phyloP scores from a whole-genome alignment of 2,888 invertebrate genomes.

The Panorpa germanica region DNA sequence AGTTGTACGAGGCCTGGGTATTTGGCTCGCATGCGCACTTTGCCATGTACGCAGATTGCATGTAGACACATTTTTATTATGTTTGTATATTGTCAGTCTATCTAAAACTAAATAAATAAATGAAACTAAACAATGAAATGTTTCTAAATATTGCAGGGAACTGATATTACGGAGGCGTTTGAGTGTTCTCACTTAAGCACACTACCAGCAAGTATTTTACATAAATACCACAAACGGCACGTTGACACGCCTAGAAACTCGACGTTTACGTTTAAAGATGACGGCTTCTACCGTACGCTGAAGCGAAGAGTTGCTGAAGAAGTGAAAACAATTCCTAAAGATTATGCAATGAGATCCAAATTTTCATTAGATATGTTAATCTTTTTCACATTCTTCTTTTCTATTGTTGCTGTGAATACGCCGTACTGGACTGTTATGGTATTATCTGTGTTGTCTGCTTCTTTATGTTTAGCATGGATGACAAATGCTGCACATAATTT shows the following conservation, averaged over 20 bases:
- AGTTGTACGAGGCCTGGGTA: too few relatives aligned
- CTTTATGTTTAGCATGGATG: conserved; percentile 35
- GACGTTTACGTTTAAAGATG: conserved; percentile 50
- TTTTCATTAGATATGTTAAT: too few relatives aligned
- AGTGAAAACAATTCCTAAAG: conserved; percentile 33
- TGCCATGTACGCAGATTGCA: too few relatives aligned
- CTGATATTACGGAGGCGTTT: conserved; percentile 65
- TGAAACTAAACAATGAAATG: too few relatives aligned
- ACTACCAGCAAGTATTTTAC: conserved; percentile 34
- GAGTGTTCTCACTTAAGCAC: conserved; percentile 49
- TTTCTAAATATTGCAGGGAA: too few relatives aligned
- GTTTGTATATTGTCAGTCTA: too few relatives aligned
- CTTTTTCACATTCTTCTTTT: too few relatives aligned
- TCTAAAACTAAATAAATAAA: not conserved
- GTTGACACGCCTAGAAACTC: conserved; percentile 43
- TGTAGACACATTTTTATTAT: too few relatives aligned
- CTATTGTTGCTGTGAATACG: too few relatives aligned
- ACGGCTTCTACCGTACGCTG: conserved; percentile 56
- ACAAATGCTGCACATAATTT: conserved; percentile 53
- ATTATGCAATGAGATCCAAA: too few relatives aligned
- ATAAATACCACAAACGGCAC: conserved; percentile 43
- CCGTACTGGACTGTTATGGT: too few relatives aligned
- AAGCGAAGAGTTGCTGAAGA: conserved; percentile 36
- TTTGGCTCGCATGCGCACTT: too few relatives aligned
- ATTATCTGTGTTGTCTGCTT: conserved; percentile 34